phyloP scores from a whole-genome alignment of 2,113 vertebrate genomes.

The Bujurquina vittata region DNA sequence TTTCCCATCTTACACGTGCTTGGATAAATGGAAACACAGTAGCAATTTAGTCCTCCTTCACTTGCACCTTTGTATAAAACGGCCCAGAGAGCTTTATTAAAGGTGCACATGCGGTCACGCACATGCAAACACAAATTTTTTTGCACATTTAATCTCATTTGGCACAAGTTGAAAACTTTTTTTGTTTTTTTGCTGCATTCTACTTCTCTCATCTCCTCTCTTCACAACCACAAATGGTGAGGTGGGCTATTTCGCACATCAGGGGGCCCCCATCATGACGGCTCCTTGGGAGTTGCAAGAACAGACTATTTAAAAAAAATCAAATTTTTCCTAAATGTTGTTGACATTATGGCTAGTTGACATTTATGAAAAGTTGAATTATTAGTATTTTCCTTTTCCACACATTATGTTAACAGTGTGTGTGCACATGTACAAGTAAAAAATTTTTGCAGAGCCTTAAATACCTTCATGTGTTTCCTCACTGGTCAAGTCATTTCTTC shows the following conservation, averaged over 20 bases:
- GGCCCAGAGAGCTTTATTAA: not conserved
- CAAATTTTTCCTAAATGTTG: slow-evolving; percentile 21
- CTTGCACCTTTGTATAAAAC: not conserved
- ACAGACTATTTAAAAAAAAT: slow-evolving; percentile 28
- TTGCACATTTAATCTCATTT: slow-evolving; percentile 16
- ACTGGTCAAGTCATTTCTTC: not conserved
- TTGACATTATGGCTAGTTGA: slow-evolving; percentile 14
- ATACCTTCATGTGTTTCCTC: not conserved
- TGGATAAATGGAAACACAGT: rapidly evolving
- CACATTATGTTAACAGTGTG: not conserved
- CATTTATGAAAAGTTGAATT: not conserved
- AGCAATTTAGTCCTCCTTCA: not conserved
- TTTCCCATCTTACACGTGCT: not conserved
- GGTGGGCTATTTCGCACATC: not conserved
- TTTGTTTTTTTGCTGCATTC: not conserved
- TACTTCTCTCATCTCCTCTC: not conserved
- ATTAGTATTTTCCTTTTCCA: not conserved
- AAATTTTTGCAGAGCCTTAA: slow-evolving; percentile 3
- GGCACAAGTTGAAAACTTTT: slow-evolving; percentile 15
- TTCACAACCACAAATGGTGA: not conserved
- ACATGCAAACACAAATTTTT: not conserved
- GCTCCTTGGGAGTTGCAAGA: slow-evolving; percentile 20
- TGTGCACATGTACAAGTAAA: not conserved
- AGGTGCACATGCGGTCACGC: not conserved
- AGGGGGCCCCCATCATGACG: slow-evolving; percentile 24